Base-by-base conservation (phyloP, 2,888 invertebrate species). In the Acrocyrtus sp. region DNA sequence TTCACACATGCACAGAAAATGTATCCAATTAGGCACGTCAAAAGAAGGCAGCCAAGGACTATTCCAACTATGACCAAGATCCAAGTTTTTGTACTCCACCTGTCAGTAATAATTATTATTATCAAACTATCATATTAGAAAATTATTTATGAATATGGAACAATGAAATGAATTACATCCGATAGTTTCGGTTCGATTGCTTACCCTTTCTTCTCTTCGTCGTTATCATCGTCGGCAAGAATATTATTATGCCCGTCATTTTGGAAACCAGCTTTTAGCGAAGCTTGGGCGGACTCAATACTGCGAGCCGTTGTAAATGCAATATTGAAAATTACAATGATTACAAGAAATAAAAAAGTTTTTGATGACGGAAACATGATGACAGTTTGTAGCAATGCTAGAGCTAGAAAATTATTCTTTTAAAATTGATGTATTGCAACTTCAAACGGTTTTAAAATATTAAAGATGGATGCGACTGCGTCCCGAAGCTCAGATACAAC, bases 21-120 rank as follows among this genome's bases (percentile, higher is more conserved):
- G 45, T 77, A 79, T 3, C 76, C 74, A n/a, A 79, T 56, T 1
- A 79, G 21, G 47, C 79, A 79, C 0, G 74, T 69, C 15, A 79
- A 43, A 17, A 79, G 19, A 1, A 79, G 47, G 21, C 69, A 0
- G 5, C 10, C 39, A 5, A 29, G 27, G n/a, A 53, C 15, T 19
- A 24, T 15, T 29, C 5, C 27, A 6, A 6, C 26, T 53, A 60
- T 72, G 21, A 78, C 67, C 74, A 56, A 74, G 2, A 78, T 66
- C 29, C 66, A 76, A 22, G 63, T 61, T 66, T 72, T 45, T 22
- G 69, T 61, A 8, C 50, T 61, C 41, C 34, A 27, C 34, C 63
- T 66, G 41, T 22, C 10, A 26, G 29, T 22, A n/a, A 54, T 24
- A n/a, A 5, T 54, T 21, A 68, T 51, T n/a, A n/a, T n/a, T n/a